Conservation (phyloP, 2,797 vertebrate species). For the Epinephelus coioides region DNA sequence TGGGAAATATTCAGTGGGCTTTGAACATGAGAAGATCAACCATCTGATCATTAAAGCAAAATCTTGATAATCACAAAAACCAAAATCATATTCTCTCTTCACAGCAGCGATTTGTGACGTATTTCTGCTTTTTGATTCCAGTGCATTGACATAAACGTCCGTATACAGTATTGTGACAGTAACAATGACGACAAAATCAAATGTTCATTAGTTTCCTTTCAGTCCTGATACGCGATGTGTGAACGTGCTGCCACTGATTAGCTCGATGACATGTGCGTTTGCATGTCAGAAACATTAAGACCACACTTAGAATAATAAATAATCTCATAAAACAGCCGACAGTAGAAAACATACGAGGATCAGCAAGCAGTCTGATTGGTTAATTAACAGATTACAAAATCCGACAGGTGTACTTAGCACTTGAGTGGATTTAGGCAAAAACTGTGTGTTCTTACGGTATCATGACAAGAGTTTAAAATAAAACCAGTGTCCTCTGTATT, state of each 20-base stretch:
- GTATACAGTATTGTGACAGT: conserved; percentile 24
- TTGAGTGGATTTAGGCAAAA: conserved; percentile 5
- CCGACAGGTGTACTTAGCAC: neutral
- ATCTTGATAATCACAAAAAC: conserved; percentile 12
- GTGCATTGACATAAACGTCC: conserved; percentile 57
- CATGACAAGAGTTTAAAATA: neutral
- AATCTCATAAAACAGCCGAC: conserved; percentile 38
- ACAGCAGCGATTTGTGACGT: conserved; percentile 40
- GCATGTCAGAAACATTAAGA: conserved; percentile 30
- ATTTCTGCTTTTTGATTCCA: conserved; percentile 59
- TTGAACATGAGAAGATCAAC: conserved; percentile 4
- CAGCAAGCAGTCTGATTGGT: conserved; percentile 18
- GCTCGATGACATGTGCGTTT: conserved; percentile 46
- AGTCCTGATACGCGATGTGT: neutral
- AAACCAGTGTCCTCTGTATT: neutral
- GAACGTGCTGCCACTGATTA: conserved; percentile 29
- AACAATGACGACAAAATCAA: conserved; percentile 23
- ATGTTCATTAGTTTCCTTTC: conserved; percentile 23
- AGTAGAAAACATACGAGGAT: conserved; percentile 8
- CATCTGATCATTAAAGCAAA: conserved; percentile 34
- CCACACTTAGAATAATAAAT: conserved; percentile 57
- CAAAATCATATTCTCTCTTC: conserved; percentile 20
- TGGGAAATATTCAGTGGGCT: conserved; percentile 29
- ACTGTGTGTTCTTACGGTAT: neutral
- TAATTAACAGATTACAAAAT: conserved; percentile 9